phyloP scores from a whole-genome alignment of 2,888 invertebrate genomes.

The Arge pagana region DNA sequence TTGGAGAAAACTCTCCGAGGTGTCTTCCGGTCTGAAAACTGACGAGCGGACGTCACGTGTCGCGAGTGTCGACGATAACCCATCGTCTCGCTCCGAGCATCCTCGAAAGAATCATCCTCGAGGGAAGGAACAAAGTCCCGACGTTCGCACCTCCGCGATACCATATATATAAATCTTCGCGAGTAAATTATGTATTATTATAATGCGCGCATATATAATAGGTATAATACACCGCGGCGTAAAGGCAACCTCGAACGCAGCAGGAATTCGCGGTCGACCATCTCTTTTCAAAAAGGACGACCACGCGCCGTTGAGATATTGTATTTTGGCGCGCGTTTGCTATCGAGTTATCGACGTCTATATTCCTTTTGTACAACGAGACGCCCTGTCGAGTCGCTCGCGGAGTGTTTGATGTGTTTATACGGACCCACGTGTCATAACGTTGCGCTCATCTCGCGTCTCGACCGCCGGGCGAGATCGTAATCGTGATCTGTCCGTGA shows the following conservation, averaged over 20 bases:
- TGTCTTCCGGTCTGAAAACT: constrained; percentile 10
- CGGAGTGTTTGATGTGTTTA: constrained; percentile 14
- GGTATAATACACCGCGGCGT: not conserved
- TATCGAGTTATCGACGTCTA: constrained; percentile 8
- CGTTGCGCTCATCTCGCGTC: constrained; percentile 8
- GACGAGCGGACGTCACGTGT: constrained; percentile 9
- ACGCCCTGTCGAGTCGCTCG: constrained; percentile 1
- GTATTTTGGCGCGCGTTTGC: constrained; percentile 6
- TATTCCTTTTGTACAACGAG: constrained; percentile 2
- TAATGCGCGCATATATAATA: not conserved
- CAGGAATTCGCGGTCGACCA: not conserved
- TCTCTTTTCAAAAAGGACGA: not conserved
- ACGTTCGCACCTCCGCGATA: not conserved
- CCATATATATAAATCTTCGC: too few species aligned
- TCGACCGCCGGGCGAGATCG: not conserved
- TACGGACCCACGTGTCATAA: constrained; percentile 12
- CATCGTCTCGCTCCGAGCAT: not conserved
- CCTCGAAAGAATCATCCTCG: too few species aligned
- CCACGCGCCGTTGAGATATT: not conserved
- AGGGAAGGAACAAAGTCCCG: constrained; percentile 6
- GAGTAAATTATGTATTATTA: too few species aligned
- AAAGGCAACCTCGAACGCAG: constrained; percentile 6
- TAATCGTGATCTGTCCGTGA: not conserved
- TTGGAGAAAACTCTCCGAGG: constrained; percentile 16
- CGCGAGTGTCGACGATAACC: constrained; percentile 4